These are phyloP conservation scores for Drosophila parabipectinata DNA, from an alignment of 1,140 invertebrate genomes.

Conservation along the genomic window DNA sequence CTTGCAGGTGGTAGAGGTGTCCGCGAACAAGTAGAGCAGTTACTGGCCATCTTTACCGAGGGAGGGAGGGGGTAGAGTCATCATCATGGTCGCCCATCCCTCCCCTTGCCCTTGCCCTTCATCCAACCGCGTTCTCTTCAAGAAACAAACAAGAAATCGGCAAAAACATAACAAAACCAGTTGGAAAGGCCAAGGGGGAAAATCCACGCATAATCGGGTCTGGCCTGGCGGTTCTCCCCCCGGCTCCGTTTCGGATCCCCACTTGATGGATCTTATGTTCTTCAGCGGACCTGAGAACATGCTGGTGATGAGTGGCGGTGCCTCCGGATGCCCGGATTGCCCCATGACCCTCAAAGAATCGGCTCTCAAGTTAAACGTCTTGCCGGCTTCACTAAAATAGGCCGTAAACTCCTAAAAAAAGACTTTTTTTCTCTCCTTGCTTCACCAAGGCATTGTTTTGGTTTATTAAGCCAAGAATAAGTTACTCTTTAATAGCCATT, in stretches of 20 bases:
- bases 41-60: background rate
- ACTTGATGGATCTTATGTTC: background rate
- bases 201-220: conserved; percentile 46
- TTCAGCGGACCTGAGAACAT: background rate
- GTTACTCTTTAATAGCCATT: no score
- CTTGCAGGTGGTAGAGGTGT: background rate
- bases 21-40: background rate
- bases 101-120: background rate
- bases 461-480: no score
- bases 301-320: conserved; percentile 19
- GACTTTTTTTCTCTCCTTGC: background rate
- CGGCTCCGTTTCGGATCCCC: background rate
- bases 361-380: background rate
- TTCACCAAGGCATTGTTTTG: background rate
- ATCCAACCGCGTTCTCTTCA: background rate
- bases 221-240: conserved; percentile 19
- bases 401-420: background rate
- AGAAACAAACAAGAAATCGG: conserved; percentile 35
- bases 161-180: conserved; percentile 34
- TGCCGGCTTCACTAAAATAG: background rate
- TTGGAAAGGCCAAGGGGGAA: conserved; percentile 24
- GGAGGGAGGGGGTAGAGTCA: background rate
- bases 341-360: background rate
- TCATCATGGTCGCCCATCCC: background rate
- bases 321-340: conserved; percentile 6